Percentiles rank a stretch among this genome's conserved stretches.
These are phyloP conservation scores for Nymphicus hollandicus DNA, from an alignment of 2,113 vertebrate genomes.

Conservation along the genomic window DNA sequence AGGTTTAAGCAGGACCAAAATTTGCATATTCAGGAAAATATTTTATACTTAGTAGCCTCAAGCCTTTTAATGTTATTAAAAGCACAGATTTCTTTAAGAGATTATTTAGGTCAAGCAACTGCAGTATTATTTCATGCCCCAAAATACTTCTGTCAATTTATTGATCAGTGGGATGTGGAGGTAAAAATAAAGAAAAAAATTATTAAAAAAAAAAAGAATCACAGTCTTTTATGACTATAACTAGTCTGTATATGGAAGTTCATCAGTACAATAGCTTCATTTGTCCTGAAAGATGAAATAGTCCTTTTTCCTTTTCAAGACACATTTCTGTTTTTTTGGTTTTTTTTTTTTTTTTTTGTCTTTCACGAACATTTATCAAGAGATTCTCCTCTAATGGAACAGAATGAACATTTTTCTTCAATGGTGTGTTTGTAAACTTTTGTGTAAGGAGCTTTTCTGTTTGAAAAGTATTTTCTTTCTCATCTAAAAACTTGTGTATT, in stretches of 20 bases:
- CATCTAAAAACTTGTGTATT: background rate
- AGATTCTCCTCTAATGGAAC: background rate
- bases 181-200: background rate
- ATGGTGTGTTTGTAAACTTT: background rate
- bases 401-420: background rate
- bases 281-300: background rate
- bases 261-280: background rate
- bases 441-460: background rate
- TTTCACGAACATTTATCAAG: background rate
- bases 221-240: background rate
- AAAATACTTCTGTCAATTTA: background rate
- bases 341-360: background rate
- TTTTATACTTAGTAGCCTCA: background rate
- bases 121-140: background rate
- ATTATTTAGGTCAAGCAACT: background rate
- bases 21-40: background rate
- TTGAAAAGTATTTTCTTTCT: background rate
- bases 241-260: background rate
- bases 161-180: background rate
- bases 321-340: background rate
- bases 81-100: background rate
- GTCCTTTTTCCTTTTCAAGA: background rate
- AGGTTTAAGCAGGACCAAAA: background rate
- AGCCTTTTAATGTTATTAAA: background rate
- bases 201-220: too few species aligned